Evolutionary conservation across 2,113 vertebrate species (phyloP).

Genomic region (Cochlearius cochlearius): DNA sequence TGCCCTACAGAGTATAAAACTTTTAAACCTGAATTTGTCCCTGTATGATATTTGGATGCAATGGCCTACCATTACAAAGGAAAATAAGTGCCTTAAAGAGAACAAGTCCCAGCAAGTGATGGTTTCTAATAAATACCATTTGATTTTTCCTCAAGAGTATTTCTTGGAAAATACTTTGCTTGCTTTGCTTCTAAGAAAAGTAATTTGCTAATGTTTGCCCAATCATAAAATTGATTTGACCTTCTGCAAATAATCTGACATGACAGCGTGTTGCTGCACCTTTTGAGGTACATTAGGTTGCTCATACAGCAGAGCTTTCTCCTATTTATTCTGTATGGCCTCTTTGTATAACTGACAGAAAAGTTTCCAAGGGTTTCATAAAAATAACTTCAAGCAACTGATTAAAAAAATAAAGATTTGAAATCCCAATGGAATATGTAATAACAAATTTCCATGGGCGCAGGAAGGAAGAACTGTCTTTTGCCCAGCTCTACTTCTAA

Average conservation of each 20-base stretch:
- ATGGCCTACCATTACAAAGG: not conserved
- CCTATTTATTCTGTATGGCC: not conserved
- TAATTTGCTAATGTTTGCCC: not conserved
- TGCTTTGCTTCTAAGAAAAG: slow-evolving; percentile 4
- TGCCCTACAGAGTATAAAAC: not conserved
- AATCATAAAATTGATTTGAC: slow-evolving; percentile 6
- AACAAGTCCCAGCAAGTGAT: not conserved
- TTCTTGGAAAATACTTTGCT: slow-evolving; percentile 11
- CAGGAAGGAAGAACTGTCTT: not conserved
- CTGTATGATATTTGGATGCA: not conserved
- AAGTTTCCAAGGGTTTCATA: not conserved
- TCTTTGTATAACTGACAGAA: not conserved
- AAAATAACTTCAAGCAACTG: not conserved
- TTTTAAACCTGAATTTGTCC: not conserved
- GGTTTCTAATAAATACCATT: not conserved
- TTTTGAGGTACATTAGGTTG: not conserved
- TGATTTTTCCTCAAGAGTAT: not conserved
- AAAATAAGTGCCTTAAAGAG: not conserved
- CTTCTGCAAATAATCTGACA: not conserved
- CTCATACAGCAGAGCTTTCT: not conserved
- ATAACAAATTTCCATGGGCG: not conserved
- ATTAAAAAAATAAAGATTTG: not conserved
- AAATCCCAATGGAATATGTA: not conserved
- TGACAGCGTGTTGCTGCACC: rapidly evolving
- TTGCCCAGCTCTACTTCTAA: not conserved